Evolutionary conservation across 2,113 vertebrate genomes (phyloP).

Genomic region (Grammomys surdaster): DNA sequence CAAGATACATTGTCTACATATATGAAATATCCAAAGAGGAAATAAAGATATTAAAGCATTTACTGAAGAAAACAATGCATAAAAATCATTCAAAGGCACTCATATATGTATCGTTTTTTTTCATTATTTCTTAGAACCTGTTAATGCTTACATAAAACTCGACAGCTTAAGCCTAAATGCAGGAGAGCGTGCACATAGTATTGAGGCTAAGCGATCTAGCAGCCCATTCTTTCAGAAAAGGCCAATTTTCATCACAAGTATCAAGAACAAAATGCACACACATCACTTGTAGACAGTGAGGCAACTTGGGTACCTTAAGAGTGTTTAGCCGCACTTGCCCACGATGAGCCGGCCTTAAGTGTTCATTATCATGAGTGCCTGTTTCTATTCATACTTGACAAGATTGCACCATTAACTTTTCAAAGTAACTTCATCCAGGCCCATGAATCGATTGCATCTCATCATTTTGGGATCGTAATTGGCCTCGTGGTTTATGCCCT

Average conservation of each 20-base stretch:
- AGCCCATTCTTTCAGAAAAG: constrained; percentile 51
- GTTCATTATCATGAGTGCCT: constrained; percentile 61
- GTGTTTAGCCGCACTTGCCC: constrained; percentile 61
- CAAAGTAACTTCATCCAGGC: constrained; percentile 49
- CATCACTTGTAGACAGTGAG: constrained; percentile 52
- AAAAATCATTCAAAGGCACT: background rate
- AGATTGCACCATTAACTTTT: constrained; percentile 69
- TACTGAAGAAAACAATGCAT: background rate
- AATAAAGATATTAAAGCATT: constrained; percentile 17
- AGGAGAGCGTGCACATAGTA: background rate
- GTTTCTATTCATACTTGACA: constrained; percentile 63
- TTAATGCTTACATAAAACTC: constrained; percentile 13
- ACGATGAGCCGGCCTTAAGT: constrained; percentile 52
- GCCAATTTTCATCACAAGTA: constrained; percentile 70
- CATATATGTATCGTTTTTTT: too few species aligned
- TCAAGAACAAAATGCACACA: constrained; percentile 48
- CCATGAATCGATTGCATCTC: constrained; percentile 55
- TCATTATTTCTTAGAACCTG: constrained; percentile 1
- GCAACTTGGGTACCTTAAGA: constrained; percentile 15
- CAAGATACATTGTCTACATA: background rate
- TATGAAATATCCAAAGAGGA: background rate
- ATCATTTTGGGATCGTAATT: constrained; percentile 31
- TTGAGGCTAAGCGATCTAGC: constrained; percentile 14
- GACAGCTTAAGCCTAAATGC: background rate
- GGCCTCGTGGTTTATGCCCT: background rate